phyloP scores from a whole-genome alignment of 37 sponge, comb jelly and placozoan species.

The Agelas oroides region DNA sequence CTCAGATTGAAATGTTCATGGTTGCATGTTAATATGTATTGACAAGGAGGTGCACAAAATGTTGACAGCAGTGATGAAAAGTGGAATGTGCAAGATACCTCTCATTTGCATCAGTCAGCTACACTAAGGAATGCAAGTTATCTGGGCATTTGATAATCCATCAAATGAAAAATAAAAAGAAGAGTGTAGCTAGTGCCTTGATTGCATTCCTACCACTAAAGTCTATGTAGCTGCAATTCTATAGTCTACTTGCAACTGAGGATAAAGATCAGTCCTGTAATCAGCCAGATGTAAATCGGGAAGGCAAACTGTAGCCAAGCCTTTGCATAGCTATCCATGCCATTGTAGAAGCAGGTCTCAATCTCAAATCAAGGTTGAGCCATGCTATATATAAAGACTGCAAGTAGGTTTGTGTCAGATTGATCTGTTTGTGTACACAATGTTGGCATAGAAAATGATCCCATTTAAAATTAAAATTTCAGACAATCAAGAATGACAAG shows the following conservation, averaged over 20 bases:
- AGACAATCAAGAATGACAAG: background rate
- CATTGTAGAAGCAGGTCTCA: background rate
- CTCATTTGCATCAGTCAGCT: too few species aligned
- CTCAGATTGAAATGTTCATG: too few species aligned
- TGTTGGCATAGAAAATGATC: background rate
- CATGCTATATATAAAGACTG: background rate
- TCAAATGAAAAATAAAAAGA: too few species aligned
- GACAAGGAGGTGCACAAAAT: too few species aligned
- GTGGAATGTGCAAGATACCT: conserved; percentile 7
- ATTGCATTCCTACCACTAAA: too few species aligned
- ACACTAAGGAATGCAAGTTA: too few species aligned
- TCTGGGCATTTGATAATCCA: too few species aligned
- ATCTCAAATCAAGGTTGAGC: conserved; percentile 6
- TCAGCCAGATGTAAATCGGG: background rate
- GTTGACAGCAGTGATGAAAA: conserved; percentile 8
- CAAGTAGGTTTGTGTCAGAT: background rate
- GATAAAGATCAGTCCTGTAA: too few species aligned
- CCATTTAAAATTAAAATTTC: background rate
- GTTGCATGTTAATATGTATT: too few species aligned
- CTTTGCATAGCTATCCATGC: conserved; percentile 4
- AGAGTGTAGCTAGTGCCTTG: too few species aligned
- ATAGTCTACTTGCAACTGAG: too few species aligned
- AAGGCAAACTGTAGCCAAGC: background rate
- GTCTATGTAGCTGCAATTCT: too few species aligned
- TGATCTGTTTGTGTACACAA: background rate